Base-by-base conservation (phyloP, 2,113 vertebrate genomes). In the Poeciliopsis retropinna region DNA sequence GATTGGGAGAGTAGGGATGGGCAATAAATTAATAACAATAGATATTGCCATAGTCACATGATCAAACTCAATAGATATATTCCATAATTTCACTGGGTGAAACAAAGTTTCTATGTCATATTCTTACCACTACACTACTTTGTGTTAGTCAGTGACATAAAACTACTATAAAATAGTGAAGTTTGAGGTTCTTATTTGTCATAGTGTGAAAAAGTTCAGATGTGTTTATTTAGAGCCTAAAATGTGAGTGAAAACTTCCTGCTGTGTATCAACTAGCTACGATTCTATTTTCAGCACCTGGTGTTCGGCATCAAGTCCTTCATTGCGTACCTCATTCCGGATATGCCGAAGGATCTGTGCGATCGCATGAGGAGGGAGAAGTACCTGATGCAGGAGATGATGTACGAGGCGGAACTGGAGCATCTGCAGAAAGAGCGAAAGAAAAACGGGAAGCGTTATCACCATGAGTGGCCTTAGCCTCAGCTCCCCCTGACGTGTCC, bases 311-410 rank as follows among this genome's bases (percentile, higher is more conserved):
- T 99, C 94, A 99, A 99, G 90, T 97, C 97, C 92, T 94, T 99
- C 94, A 99, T 99, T 84, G 98, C 98, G 31, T 99, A 99, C 91
- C 95, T 99, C 93, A 99, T 99, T 90, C 98, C 98, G 57, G 98
- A 99, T 94, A 96, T 99, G 90, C 98, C 98, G 1, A 99, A 98
- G 95, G 97, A 96, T 90, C 95, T 99, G 73, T 96, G 97, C 47
- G 98, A 99, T 83, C 94, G 98, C 37, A 99, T 99, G 98, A 94
- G 98, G 77, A 95, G 98, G 85, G 98, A 99, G 81, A 99, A 99
- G 90, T 99, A 99, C 84, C 92, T 99, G 74, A 99, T 99, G 93
- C 98, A 99, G 93, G 98, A 99, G 93, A 99, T 98, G 98, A 96
- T 99, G 96, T 99, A 99, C 31, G 97, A 99, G 85, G 96, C 97